phyloP scores from a whole-genome alignment of 2,888 invertebrate genomes.

The Bursaphelenchus okinawaensis region DNA sequence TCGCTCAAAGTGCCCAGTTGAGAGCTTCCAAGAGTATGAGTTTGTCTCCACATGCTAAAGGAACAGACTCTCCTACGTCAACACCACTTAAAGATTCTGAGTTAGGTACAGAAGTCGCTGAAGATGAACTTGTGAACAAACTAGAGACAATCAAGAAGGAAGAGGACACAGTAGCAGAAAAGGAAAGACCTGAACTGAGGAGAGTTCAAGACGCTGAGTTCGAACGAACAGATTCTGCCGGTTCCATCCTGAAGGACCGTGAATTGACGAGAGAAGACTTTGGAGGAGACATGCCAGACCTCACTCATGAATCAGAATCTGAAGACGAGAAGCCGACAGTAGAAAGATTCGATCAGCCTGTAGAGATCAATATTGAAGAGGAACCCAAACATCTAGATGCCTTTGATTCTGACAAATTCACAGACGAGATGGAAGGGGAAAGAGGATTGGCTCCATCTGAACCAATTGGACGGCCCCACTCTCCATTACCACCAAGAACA shows the following conservation, averaged over 20 bases:
- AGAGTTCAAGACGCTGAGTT: background rate
- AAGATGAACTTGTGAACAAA: background rate
- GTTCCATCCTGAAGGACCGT: background rate
- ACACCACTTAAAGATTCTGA: background rate
- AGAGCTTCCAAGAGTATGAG: background rate
- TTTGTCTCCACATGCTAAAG: background rate
- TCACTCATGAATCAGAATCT: conserved; percentile 13
- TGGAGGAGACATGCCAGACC: conserved; percentile 8
- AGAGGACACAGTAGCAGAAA: too few relatives aligned
- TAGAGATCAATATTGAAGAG: background rate
- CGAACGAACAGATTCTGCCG: conserved; percentile 5
- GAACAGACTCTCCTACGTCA: background rate
- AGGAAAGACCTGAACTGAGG: background rate
- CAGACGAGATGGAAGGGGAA: conserved; percentile 5
- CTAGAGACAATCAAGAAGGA: too few relatives aligned
- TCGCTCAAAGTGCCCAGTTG: background rate
- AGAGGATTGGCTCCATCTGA: conserved; percentile 10
- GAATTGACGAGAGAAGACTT: conserved; percentile 14
- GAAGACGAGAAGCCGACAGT: conserved; percentile 15
- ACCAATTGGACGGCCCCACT: background rate
- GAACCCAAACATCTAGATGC: conserved; percentile 9
- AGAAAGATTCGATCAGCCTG: conserved; percentile 3
- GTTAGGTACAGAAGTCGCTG: background rate
- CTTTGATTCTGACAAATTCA: too few relatives aligned
- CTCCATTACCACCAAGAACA: conserved; percentile 12